Conservation (phyloP, 2,113 vertebrate genomes). For the Australoheros scitulus region DNA sequence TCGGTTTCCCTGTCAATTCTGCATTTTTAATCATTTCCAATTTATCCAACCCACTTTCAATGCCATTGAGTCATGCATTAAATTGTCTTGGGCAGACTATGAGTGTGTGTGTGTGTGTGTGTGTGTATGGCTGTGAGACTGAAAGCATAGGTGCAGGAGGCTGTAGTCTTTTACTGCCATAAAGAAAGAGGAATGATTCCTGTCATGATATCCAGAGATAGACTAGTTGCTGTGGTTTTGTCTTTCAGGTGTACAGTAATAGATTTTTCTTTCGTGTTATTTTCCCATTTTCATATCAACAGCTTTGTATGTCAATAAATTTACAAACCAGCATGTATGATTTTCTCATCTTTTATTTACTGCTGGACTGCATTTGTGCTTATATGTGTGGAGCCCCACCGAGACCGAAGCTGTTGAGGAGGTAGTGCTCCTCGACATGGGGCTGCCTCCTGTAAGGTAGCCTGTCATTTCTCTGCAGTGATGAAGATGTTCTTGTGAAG, state of each 20-base stretch:
- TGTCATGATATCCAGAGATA: conserved; percentile 72
- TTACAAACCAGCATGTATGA: conserved; percentile 31
- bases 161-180: conserved; percentile 62
- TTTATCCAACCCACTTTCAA: conserved; percentile 76
- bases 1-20: conserved; percentile 81
- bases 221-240: conserved; percentile 64
- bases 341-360: conserved; percentile 53
- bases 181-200: conserved; percentile 69
- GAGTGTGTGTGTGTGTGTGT: neutral
- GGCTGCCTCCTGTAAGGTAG: conserved; percentile 57
- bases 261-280: conserved; percentile 18
- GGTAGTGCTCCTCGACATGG: conserved; percentile 51
- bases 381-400: conserved; percentile 44
- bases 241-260: conserved; percentile 53
- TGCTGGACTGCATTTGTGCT: conserved; percentile 33
- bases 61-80: conserved; percentile 70
- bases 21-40: conserved; percentile 82
- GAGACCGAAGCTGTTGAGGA: conserved; percentile 43
- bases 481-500: conserved; percentile 75
- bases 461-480: conserved; percentile 69
- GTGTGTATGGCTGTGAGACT: conserved; percentile 48
- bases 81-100: conserved; percentile 67
- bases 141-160: conserved; percentile 64
- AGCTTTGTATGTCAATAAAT: conserved; percentile 31
- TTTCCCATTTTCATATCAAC: conserved; percentile 30